These are phyloP conservation scores for Nysson spinosus DNA, from an alignment of 2,888 invertebrate genomes.

Conservation along the genomic window DNA sequence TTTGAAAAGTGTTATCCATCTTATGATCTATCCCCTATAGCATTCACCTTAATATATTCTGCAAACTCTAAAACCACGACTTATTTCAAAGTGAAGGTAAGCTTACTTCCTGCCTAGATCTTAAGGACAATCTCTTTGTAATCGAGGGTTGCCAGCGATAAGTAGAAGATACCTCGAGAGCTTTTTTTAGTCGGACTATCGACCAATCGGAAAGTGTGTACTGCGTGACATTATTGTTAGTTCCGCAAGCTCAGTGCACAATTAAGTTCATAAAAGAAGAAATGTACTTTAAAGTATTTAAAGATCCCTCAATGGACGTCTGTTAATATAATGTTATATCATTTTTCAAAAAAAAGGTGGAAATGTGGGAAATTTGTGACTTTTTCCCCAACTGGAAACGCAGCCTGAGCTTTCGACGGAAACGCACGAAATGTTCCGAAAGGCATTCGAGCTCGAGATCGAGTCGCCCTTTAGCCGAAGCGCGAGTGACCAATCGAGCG, in stretches of 20 bases:
- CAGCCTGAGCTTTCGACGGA: conserved; percentile 50
- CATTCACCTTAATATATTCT: too few relatives aligned
- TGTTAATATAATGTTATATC: too few relatives aligned
- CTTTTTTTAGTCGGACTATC: conserved; percentile 39
- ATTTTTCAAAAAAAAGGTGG: too few relatives aligned
- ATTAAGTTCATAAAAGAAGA: not conserved
- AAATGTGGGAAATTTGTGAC: not conserved
- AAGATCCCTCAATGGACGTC: too few relatives aligned
- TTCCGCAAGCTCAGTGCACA: conserved; percentile 19
- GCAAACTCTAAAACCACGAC: too few relatives aligned
- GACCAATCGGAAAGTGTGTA: conserved; percentile 40
- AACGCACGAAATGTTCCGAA: conserved; percentile 47
- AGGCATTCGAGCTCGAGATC: conserved; percentile 44
- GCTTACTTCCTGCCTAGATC: too few relatives aligned
- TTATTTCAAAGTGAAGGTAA: too few relatives aligned
- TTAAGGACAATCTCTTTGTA: too few relatives aligned
- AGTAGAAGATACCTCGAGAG: conserved; percentile 40
- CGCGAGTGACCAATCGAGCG: conserved; percentile 63
- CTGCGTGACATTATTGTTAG: too few relatives aligned
- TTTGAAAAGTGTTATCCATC: too few relatives aligned
- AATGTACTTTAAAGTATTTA: too few relatives aligned
- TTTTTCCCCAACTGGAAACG: conserved; percentile 30
- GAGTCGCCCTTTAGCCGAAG: conserved; percentile 57
- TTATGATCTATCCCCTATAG: too few relatives aligned
- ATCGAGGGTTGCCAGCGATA: conserved; percentile 11